These are phyloP conservation scores for Steromphala cineraria DNA, from an alignment of 2,888 invertebrate species.

Conservation along the genomic window DNA sequence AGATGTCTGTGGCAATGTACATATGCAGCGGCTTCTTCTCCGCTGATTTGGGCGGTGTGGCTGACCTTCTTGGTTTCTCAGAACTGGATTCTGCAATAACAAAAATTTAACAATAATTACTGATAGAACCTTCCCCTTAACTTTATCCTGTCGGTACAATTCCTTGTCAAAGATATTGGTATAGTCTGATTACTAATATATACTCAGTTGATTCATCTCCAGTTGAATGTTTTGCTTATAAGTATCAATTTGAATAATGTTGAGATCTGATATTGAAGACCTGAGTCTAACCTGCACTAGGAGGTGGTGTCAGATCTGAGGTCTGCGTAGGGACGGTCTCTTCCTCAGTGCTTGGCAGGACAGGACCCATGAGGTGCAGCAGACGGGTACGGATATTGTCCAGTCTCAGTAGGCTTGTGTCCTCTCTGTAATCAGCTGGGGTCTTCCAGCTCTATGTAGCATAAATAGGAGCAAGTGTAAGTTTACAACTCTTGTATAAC, in stretches of 20 bases:
- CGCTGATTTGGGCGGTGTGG: conserved; percentile 23
- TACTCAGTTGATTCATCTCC: no score
- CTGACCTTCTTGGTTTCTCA: background rate
- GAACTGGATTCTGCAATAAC: background rate
- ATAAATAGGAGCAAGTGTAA: no score
- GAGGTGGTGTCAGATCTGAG: background rate
- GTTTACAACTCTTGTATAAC: no score
- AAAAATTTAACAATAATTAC: background rate
- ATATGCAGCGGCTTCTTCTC: conserved; percentile 23
- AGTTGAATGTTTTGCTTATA: no score
- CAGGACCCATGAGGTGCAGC: conserved; percentile 27
- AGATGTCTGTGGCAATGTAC: conserved; percentile 26
- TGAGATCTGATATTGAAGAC: background rate
- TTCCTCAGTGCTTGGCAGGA: conserved; percentile 16
- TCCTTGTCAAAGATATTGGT: no score
- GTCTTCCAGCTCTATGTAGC: conserved; percentile 47
- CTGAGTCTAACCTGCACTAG: background rate
- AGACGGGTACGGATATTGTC: conserved; percentile 42
- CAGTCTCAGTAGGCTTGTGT: conserved; percentile 42
- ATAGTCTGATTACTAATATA: no score
- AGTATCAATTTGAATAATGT: no score
- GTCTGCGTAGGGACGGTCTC: background rate
- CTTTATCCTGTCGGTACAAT: no score
- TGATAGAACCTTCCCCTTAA: no score
- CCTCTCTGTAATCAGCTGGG: conserved; percentile 52